Conservation (phyloP, 2,113 vertebrate genomes). For the Opisthocomus hoazin region DNA sequence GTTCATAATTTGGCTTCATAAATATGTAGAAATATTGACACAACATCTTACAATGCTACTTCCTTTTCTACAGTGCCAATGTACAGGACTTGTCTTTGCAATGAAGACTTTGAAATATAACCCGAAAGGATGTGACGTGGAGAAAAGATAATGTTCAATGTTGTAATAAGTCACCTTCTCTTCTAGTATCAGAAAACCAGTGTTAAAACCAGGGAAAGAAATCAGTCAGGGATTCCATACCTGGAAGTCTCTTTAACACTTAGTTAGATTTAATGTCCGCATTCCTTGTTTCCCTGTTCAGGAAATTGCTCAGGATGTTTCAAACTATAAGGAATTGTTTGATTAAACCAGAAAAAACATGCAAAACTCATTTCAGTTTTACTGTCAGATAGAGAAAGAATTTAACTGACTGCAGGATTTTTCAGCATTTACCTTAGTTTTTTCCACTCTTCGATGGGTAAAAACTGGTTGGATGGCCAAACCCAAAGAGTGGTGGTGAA, state of each 20-base stretch:
- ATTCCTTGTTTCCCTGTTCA: neutral
- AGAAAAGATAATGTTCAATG: neutral
- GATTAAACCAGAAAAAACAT: neutral
- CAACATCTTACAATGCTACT: neutral
- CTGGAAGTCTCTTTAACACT: neutral
- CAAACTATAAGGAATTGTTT: neutral
- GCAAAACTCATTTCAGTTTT: neutral
- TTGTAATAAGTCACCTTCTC: neutral
- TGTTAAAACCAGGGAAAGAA: neutral
- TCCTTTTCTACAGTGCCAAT: neutral
- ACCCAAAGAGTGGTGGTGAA: too few species aligned
- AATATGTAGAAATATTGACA: constrained; percentile 36
- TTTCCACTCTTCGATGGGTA: neutral
- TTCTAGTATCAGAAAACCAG: neutral
- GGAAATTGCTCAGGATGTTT: neutral
- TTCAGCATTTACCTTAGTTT: neutral
- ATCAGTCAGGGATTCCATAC: neutral
- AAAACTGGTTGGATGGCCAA: too few species aligned
- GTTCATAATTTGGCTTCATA: constrained; percentile 35
- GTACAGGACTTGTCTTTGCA: neutral
- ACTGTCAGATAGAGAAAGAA: neutral
- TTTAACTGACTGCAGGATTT: neutral
- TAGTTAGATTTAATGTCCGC: neutral
- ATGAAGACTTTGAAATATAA: neutral
- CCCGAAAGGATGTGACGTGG: neutral